Percentiles rank a stretch among this genome's conserved stretches.
These are phyloP conservation scores for Saccostrea echinata DNA, from an alignment of 1,140 invertebrate species.

Conservation along the genomic window DNA sequence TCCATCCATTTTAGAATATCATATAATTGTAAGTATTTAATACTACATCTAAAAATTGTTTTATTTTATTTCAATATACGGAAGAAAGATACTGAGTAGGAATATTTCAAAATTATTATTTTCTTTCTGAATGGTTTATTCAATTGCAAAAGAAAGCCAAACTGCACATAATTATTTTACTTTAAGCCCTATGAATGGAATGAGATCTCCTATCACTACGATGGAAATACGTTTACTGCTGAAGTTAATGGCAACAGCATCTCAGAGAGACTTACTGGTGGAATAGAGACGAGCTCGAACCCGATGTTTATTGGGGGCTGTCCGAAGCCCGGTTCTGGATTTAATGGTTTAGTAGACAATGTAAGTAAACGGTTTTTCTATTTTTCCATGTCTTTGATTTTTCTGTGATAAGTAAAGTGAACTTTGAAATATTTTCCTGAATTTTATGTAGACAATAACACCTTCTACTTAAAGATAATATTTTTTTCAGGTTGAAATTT, in stretches of 20 bases:
- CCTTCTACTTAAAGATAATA: not conserved
- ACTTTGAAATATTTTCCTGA: not conserved
- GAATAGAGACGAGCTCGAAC: slow-evolving; percentile 40
- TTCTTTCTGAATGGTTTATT: not conserved
- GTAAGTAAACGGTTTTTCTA: slow-evolving; percentile 15
- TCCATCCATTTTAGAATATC: not conserved
- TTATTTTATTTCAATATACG: not conserved
- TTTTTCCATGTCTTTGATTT: not conserved
- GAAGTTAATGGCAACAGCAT: slow-evolving; percentile 26
- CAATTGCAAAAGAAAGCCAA: not conserved
- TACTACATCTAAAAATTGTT: not conserved
- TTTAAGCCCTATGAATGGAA: slow-evolving; percentile 36
- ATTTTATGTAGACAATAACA: not conserved
- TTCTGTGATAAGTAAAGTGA: not conserved
- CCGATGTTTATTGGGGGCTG: slow-evolving; percentile 49
- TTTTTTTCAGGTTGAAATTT: slow-evolving; percentile 49
- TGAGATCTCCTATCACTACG: slow-evolving; percentile 17
- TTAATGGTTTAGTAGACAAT: slow-evolving; percentile 46
- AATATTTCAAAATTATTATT: not conserved
- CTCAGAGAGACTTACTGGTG: slow-evolving; percentile 5
- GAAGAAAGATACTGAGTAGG: not conserved
- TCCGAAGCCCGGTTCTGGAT: slow-evolving; percentile 40
- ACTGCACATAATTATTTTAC: not conserved
- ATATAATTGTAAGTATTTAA: slow-evolving; percentile 35
- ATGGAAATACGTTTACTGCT: slow-evolving; percentile 26